phyloP scores from a whole-genome alignment of 1,140 invertebrate genomes.

The Drosophila busckii region DNA sequence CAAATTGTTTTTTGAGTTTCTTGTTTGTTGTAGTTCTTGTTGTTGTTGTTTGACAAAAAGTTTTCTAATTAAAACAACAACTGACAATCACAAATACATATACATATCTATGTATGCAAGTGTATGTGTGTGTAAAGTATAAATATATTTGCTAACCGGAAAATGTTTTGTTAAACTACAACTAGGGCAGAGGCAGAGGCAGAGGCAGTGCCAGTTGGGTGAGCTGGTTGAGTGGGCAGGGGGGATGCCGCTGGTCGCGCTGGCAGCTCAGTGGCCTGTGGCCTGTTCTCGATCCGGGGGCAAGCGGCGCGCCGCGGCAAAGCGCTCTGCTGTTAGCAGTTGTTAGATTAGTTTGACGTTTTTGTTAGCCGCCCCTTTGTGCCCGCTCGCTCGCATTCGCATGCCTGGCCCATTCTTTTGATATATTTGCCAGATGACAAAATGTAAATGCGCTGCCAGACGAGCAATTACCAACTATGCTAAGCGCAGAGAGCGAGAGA shows the following conservation, averaged over 20 bases:
- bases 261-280: slow-evolving; percentile 9
- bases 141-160: slow-evolving; percentile 56
- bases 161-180: slow-evolving; percentile 71
- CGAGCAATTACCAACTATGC: slow-evolving; percentile 2
- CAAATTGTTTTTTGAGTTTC: slow-evolving; percentile 70
- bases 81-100: slow-evolving; percentile 73
- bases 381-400: slow-evolving; percentile 11
- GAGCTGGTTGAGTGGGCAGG: not conserved
- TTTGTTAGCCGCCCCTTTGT: slow-evolving; percentile 24
- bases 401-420: not conserved
- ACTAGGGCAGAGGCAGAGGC: slow-evolving; percentile 38
- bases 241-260: slow-evolving; percentile 28
- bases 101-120: too few relatives aligned
- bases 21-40: slow-evolving; percentile 29
- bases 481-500: not conserved
- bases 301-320: too few relatives aligned
- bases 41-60: slow-evolving; percentile 65
- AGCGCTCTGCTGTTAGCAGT: slow-evolving; percentile 60
- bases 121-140: too few relatives aligned
- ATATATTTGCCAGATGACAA: slow-evolving; percentile 43
- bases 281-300: too few relatives aligned
- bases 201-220: not conserved
- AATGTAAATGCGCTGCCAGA: slow-evolving; percentile 63
- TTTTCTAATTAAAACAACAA: slow-evolving; percentile 77
- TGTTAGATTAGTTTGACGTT: slow-evolving; percentile 76